Conservation (phyloP, 2,113 vertebrate genomes). For the Chaetorhynchus papuensis region DNA sequence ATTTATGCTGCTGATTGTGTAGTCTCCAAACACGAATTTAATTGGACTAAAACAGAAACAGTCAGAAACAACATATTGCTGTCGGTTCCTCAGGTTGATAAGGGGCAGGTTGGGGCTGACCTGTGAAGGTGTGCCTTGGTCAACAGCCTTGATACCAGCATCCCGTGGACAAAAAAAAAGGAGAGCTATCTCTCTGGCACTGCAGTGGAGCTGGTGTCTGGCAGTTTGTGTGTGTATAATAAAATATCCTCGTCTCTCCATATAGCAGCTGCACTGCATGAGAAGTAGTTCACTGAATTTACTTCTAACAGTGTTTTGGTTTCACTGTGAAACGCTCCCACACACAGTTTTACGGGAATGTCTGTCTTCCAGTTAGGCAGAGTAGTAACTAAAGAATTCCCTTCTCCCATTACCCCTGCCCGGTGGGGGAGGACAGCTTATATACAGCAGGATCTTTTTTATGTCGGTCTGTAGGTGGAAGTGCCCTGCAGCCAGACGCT, state of each 20-base stretch:
- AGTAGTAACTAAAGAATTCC: conserved; percentile 55
- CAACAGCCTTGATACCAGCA: neutral
- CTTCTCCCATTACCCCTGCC: conserved; percentile 49
- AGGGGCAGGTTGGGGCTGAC: neutral
- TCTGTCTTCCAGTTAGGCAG: conserved; percentile 48
- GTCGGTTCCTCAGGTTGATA: rapidly evolving
- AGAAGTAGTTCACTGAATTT: conserved; percentile 59
- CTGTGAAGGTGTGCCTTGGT: neutral
- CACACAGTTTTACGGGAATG: conserved; percentile 50
- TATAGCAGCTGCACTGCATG: conserved; percentile 9
- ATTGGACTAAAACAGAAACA: neutral
- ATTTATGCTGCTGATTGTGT: neutral
- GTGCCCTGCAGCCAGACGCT: conserved; percentile 51
- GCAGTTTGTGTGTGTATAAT: neutral
- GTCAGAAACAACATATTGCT: neutral
- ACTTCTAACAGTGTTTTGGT: conserved; percentile 61
- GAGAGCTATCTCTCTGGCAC: neutral
- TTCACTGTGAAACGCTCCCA: conserved; percentile 63
- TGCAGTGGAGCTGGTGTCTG: neutral
- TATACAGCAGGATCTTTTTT: conserved; percentile 47
- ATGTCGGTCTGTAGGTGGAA: conserved; percentile 57
- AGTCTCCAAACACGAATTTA: neutral
- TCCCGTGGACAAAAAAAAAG: neutral
- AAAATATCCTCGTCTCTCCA: neutral
- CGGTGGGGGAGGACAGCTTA: conserved; percentile 58